Evolutionary conservation across 30 jellyfish, hydroid and myxozoan genomes (phyloP), one percentile per base, ranked within the genome.

Genomic region (Aurelia coerulea): DNA sequence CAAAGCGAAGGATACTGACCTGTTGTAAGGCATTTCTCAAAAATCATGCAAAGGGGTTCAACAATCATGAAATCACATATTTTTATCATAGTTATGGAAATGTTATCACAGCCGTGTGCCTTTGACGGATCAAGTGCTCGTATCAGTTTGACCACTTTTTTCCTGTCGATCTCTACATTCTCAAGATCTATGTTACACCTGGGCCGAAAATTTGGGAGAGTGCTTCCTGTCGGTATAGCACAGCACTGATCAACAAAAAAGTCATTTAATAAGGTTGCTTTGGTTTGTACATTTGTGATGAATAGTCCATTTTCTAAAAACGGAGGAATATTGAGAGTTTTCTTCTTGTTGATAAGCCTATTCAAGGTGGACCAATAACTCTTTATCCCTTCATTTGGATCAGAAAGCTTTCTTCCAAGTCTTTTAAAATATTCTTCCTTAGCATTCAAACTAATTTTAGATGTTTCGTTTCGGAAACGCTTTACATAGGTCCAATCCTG

Each of bases 91-190:
- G 68, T 66, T 14, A 82, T 82, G 63, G 92, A 82, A 54, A 67
- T 68, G 49, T 82, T 60, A 71, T 82, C 92, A 70, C 77, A 71
- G 49, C 92, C 92, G 70, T 82, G 92, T 3, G 88, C 92, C 67
- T 82, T 82, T 33, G 54, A 33, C 33, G 85, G 17, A 33, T 82
- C 80, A 11, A 82, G 52, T 49, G 85, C 79, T 49, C 86, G 76
- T 4, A 82, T 82, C 73, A 66, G 63, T 17, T 70, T 72, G 31
- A 62, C 42, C 51, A 82, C 65, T 31, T 82, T 56, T 11, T 49
- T 9, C 71, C 70, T 53, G 68, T 64, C 33, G 41, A 80, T 56
- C 65, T 33, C 2, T 32, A 80, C 59, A 65, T 66, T 72, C 73
- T 72, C 80, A 17, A 73, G 54, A 66, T 42, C 62, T 18, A 17